phyloP scores from a whole-genome alignment of 2,113 vertebrate species.

The Lophius piscatorius region DNA sequence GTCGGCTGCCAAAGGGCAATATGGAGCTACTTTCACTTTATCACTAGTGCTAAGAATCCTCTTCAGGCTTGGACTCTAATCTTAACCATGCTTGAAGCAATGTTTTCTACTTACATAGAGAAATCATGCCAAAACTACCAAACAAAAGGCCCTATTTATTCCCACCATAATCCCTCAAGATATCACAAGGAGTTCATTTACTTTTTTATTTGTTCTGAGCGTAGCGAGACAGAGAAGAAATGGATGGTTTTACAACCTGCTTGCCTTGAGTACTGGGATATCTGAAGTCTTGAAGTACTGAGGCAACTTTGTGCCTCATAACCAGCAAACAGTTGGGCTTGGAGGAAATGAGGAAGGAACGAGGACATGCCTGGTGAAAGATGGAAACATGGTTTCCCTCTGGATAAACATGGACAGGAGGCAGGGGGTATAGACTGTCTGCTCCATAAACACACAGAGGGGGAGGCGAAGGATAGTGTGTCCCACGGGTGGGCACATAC shows the following conservation, averaged over 20 bases:
- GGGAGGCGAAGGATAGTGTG: constrained; percentile 37
- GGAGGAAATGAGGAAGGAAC: constrained; percentile 36
- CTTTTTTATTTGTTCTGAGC: too few relatives aligned
- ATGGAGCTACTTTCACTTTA: too few relatives aligned
- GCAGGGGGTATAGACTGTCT: constrained; percentile 37
- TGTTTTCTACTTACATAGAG: too few relatives aligned
- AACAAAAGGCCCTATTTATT: too few relatives aligned
- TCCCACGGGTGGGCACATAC: constrained; percentile 45
- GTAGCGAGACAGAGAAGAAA: constrained; percentile 68
- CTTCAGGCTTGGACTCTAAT: too few relatives aligned
- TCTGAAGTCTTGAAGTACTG: too few relatives aligned
- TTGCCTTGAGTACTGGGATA: constrained; percentile 57
- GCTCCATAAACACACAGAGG: constrained; percentile 33
- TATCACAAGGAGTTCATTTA: too few relatives aligned
- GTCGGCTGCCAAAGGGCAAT: too few relatives aligned
- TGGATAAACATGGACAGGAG: constrained; percentile 31
- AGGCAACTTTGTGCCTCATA: constrained; percentile 48
- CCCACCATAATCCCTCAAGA: too few relatives aligned
- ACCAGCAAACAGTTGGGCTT: constrained; percentile 16
- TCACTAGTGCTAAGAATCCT: too few relatives aligned
- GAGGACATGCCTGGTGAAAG: constrained; percentile 55
- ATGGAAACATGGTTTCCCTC: constrained; percentile 50
- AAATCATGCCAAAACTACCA: too few relatives aligned
- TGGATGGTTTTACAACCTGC: constrained; percentile 44
- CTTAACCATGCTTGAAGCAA: too few relatives aligned